These are phyloP conservation scores for Corythaeola cristata DNA, from an alignment of 2,113 vertebrate genomes.

Conservation along the genomic window DNA sequence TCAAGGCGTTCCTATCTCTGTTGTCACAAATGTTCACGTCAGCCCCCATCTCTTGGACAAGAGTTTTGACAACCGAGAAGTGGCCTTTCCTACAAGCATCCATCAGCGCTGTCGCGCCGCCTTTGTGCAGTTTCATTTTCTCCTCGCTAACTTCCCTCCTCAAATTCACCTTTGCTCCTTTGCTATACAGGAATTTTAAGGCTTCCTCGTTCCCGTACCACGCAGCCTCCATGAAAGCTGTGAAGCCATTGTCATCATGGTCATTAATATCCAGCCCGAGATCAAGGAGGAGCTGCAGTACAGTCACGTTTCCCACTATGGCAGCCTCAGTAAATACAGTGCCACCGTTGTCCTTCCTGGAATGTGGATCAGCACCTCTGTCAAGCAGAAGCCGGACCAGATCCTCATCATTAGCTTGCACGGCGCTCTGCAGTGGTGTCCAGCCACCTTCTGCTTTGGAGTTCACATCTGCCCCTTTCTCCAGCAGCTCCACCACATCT, in stretches of 20 bases:
- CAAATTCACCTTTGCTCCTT: slow-evolving; percentile 67
- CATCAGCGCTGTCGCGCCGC: slow-evolving; percentile 75
- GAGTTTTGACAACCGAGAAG: neutral
- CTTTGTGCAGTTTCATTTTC: slow-evolving; percentile 44
- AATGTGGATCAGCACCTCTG: slow-evolving; percentile 32
- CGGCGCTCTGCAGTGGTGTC: slow-evolving; percentile 66
- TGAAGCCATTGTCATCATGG: slow-evolving; percentile 66
- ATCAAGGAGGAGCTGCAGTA: slow-evolving; percentile 57
- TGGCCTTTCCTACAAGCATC: slow-evolving; percentile 42
- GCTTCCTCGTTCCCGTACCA: neutral
- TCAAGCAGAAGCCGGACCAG: slow-evolving; percentile 60
- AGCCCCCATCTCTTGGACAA: slow-evolving; percentile 69
- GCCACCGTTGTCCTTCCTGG: slow-evolving; percentile 70
- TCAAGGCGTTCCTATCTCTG: slow-evolving; percentile 66
- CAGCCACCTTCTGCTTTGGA: slow-evolving; percentile 37
- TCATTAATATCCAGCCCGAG: slow-evolving; percentile 35
- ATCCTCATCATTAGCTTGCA: neutral
- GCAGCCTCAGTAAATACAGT: slow-evolving; percentile 71
- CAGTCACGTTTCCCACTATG: neutral
- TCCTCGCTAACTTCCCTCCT: slow-evolving; percentile 2
- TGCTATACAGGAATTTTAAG: slow-evolving; percentile 56
- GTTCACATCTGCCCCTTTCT: slow-evolving; percentile 64
- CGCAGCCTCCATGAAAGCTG: slow-evolving; percentile 77
- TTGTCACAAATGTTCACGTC: slow-evolving; percentile 67
- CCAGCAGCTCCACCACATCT: slow-evolving; percentile 40